Base-by-base conservation (phyloP, 2,888 invertebrate species). In the Gonocerus acuteangulatus region DNA sequence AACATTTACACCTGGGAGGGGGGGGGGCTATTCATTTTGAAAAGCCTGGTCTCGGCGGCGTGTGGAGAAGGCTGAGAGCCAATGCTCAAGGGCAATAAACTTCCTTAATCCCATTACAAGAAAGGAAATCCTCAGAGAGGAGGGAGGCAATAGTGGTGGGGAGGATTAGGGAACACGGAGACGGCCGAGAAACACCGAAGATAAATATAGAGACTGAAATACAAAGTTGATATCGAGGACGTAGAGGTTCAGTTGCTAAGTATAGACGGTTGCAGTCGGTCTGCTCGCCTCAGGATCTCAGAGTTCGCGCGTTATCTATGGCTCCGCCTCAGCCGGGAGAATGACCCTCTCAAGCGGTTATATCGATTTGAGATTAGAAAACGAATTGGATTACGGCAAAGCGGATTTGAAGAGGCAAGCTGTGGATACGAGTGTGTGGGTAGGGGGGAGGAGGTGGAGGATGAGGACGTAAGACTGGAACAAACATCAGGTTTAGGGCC, bases 151-250 rank as follows among this genome's bases (percentile, higher is more conserved):
- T 39, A n/a, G 15, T 11, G n/a, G 39, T 16, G 48, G 22, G 39
- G 57, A 23, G 23, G 7, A 13, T 18, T 7, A 27, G 45, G 57
- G 57, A 19, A 1, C 4, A 27, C 57, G 57, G 23, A 19, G 21
- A 23, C 16, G 32, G 59, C 18, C 59, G 59, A 48, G 13, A 16
- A 2, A 13, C 3, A 32, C 59, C 59, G 48, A 48, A 15, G 59
- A 39, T 59, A 59, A 48, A 59, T 48, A 48, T 59, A 59, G 59
- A 27, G 23, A n/a, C 27, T 39, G 59, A 59, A 59, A 48, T 11
- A 48, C 45, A 48, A 48, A 48, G 48, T 36, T 44, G 48, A 34
- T 57, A 47, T 47, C 23, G 57, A 23, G 47, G 57, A 57, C 23
- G 45, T n/a, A 27, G 15, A 39, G 39, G 39, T n/a, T 39, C 47